Conservation (phyloP, 2,113 vertebrate genomes). For the Macheiramphus alcinus region DNA sequence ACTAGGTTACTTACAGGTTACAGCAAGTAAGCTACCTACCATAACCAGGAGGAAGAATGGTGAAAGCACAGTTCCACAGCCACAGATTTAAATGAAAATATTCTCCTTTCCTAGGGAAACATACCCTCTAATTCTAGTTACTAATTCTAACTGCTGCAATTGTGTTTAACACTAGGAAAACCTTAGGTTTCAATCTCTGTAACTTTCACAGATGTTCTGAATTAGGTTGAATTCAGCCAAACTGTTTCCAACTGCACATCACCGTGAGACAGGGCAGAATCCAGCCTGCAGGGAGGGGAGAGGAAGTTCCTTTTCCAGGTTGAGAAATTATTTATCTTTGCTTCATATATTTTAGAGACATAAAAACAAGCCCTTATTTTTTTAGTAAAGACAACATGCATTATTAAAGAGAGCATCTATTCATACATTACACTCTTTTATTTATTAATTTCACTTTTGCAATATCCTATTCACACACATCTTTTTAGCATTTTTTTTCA, state of each 20-base stretch:
- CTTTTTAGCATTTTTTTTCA: neutral
- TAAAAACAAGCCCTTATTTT: neutral
- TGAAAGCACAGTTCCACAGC: neutral
- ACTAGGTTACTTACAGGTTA: neutral
- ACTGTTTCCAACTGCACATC: neutral
- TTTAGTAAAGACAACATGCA: neutral
- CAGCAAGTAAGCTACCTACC: neutral
- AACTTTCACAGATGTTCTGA: neutral
- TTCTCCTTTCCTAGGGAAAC: neutral
- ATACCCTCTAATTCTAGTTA: neutral
- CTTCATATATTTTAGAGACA: neutral
- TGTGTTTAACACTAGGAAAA: neutral
- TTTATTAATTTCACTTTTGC: conserved; percentile 8
- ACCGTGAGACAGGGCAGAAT: neutral
- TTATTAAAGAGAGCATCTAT: conserved; percentile 22
- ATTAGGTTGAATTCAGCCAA: neutral
- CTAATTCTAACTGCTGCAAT: neutral
- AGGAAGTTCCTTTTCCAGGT: neutral
- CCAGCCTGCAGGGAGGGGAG: neutral
- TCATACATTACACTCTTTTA: neutral
- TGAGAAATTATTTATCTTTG: conserved; percentile 17
- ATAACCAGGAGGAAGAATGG: neutral
- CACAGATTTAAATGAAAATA: neutral
- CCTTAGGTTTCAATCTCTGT: neutral
- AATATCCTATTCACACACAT: neutral